Evolutionary conservation across 2,113 vertebrate species (phyloP).

Genomic region (Bambusicola thoracicus): DNA sequence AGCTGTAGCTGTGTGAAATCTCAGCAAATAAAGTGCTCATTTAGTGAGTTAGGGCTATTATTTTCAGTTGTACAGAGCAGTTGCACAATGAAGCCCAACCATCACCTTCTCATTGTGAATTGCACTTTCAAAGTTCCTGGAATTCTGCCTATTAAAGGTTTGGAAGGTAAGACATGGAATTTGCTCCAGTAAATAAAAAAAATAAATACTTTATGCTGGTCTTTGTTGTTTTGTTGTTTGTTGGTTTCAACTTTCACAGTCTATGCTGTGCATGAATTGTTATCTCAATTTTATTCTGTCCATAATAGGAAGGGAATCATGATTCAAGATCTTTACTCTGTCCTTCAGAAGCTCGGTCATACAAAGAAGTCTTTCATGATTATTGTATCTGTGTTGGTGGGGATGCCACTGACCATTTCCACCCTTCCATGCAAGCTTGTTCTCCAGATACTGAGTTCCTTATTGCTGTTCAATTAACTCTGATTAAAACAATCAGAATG

Average conservation of each 20-base stretch:
- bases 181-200: background rate
- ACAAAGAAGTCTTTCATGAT: background rate
- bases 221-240: background rate
- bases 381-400: background rate
- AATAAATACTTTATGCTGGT: no score
- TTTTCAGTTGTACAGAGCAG: background rate
- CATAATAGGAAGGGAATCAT: background rate
- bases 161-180: background rate
- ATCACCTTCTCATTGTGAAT: background rate
- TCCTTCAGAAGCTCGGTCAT: background rate
- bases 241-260: background rate
- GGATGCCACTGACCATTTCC: background rate
- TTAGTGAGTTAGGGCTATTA: background rate
- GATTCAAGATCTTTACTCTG: background rate
- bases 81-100: no score
- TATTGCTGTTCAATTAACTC: background rate
- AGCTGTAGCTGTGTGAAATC: background rate
- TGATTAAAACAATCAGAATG: background rate
- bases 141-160: background rate
- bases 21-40: background rate
- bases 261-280: background rate
- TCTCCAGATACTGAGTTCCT: background rate
- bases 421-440: background rate
- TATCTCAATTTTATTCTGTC: background rate
- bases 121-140: background rate